Evolutionary conservation across 2,113 vertebrate species (phyloP).

Genomic region (Anseranas semipalmata): DNA sequence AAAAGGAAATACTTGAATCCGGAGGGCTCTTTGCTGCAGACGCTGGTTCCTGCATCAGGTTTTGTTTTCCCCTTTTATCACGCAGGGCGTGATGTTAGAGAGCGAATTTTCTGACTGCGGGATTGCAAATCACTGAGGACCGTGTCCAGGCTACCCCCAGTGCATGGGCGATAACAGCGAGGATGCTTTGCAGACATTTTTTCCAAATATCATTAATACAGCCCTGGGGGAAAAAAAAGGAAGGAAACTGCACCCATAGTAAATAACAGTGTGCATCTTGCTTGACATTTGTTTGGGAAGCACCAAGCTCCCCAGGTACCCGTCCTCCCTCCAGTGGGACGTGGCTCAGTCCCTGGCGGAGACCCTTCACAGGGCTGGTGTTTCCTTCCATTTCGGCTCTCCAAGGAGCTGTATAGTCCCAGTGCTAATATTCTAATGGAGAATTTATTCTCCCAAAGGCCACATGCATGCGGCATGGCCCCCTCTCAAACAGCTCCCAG

Average conservation of each 20-base stretch:
- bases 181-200: neutral
- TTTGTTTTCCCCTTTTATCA: neutral
- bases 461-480: rapidly evolving
- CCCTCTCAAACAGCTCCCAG: neutral
- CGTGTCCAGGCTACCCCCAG: rapidly evolving
- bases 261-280: neutral
- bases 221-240: rapidly evolving
- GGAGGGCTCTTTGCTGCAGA: neutral
- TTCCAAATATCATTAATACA: neutral
- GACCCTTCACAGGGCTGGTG: neutral
- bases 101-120: neutral
- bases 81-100: rapidly evolving
- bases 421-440: neutral
- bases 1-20: constrained; percentile 39
- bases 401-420: neutral
- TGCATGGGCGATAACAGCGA: neutral
- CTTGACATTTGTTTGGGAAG: neutral
- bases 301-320: neutral
- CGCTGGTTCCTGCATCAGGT: rapidly evolving
- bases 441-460: neutral
- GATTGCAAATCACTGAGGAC: neutral
- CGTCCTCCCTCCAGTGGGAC: neutral
- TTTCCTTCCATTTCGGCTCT: neutral
- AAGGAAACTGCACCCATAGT: neutral
- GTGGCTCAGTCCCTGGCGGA: neutral